Conservation (phyloP, 2,797 vertebrate species). For the Anguilla anguilla region DNA sequence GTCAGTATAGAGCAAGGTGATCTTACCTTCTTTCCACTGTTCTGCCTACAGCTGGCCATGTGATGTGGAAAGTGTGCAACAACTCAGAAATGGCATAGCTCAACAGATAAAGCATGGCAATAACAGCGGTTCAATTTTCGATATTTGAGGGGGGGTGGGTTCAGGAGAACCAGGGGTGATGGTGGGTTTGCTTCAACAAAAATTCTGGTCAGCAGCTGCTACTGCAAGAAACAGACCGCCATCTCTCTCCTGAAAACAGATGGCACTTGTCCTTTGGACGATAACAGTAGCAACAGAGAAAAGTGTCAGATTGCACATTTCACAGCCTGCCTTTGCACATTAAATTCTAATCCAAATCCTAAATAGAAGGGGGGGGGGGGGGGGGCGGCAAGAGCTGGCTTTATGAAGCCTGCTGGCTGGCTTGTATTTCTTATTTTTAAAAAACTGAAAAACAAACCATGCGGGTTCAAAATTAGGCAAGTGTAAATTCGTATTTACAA, state of each 20-base stretch:
- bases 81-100: too few species aligned
- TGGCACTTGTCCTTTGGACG: background rate
- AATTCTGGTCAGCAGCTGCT: too few species aligned
- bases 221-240: background rate
- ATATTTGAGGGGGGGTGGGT: too few species aligned
- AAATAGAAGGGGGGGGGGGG: too few species aligned
- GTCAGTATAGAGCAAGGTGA: too few species aligned
- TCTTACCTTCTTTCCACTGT: too few species aligned
- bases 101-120: too few species aligned
- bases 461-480: background rate
- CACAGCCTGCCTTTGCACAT: background rate
- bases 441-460: background rate
- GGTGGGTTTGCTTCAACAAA: too few species aligned
- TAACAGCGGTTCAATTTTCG: too few species aligned
- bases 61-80: too few species aligned
- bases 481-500: background rate
- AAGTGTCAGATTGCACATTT: constrained; percentile 9
- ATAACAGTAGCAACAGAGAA: background rate
- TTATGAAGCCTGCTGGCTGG: background rate
- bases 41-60: too few species aligned
- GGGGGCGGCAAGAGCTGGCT: background rate
- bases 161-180: too few species aligned
- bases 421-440: background rate
- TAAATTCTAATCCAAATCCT: background rate
- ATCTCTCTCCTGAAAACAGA: background rate